phyloP scores from a whole-genome alignment of 2,888 invertebrate genomes.

The Andrena trimmerana region DNA sequence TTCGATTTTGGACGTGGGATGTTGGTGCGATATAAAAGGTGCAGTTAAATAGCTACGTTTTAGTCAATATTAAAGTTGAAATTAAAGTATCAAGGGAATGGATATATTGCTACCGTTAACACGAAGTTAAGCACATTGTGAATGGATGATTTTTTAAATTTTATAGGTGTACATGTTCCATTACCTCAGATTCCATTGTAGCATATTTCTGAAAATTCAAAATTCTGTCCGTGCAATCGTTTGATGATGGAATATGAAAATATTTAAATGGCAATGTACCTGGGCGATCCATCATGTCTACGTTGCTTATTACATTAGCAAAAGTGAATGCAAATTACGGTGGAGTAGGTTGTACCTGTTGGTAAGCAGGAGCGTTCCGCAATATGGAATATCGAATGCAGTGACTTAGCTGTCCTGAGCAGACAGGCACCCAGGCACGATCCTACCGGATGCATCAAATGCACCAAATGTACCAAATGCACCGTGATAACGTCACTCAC shows the following conservation, averaged over 20 bases:
- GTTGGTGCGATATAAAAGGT: too few species aligned
- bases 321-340: conserved; percentile 51
- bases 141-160: neutral
- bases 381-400: conserved; percentile 75
- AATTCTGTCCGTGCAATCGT: too few species aligned
- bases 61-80: too few species aligned
- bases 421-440: conserved; percentile 70
- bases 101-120: neutral
- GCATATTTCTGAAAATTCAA: too few species aligned
- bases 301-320: conserved; percentile 28
- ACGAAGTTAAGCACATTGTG: neutral
- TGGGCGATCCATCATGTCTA: neutral
- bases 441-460: conserved; percentile 70
- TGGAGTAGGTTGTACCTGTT: conserved; percentile 63
- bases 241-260: neutral
- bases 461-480: conserved; percentile 74
- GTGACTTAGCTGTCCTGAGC: conserved; percentile 70
- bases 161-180: neutral
- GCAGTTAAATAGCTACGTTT: too few species aligned
- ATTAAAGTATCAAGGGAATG: neutral
- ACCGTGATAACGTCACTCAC: conserved; percentile 80
- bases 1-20: neutral
- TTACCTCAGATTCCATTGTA: too few species aligned
- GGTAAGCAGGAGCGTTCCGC: conserved; percentile 66
- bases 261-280: neutral